Conservation (phyloP, 2,888 invertebrate genomes). For the Eutolmus rufibarbis region DNA sequence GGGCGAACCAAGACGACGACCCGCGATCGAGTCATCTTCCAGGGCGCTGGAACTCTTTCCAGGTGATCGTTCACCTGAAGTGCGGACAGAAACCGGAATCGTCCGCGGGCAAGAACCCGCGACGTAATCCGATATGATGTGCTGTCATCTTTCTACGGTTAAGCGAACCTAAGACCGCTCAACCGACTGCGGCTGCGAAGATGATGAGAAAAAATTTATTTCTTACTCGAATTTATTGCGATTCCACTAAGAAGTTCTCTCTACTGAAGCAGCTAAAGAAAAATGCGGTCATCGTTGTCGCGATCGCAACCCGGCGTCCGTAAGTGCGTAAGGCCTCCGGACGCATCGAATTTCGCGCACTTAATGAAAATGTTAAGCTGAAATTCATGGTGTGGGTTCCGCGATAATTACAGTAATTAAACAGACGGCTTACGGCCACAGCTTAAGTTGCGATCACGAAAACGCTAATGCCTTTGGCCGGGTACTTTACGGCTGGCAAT, state of each 20-base stretch:
- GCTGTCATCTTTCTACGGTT: constrained; percentile 17
- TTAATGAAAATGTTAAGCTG: neutral
- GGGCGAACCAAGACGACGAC: neutral
- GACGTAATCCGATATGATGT: neutral
- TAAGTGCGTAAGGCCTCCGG: neutral
- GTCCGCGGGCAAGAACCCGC: neutral
- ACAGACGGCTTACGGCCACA: neutral
- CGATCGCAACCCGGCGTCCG: neutral
- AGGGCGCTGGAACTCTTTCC: constrained; percentile 20
- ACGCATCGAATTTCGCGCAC: neutral
- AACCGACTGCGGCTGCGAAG: neutral
- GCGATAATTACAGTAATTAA: constrained; percentile 6
- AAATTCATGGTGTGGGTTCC: neutral
- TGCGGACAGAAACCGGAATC: constrained; percentile 2
- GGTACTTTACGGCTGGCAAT: neutral
- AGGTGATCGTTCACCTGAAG: constrained; percentile 9
- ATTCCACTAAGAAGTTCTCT: neutral
- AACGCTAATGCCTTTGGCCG: neutral
- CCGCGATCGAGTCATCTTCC: neutral
- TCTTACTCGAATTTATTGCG: neutral
- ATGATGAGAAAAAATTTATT: neutral
- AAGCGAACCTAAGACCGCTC: neutral
- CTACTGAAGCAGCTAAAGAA: neutral
- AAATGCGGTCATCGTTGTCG: neutral
- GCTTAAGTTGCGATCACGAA: constrained; percentile 6